Conservation (phyloP, 1,140 invertebrate species). For the Rhynchophorus ferrugineus region DNA sequence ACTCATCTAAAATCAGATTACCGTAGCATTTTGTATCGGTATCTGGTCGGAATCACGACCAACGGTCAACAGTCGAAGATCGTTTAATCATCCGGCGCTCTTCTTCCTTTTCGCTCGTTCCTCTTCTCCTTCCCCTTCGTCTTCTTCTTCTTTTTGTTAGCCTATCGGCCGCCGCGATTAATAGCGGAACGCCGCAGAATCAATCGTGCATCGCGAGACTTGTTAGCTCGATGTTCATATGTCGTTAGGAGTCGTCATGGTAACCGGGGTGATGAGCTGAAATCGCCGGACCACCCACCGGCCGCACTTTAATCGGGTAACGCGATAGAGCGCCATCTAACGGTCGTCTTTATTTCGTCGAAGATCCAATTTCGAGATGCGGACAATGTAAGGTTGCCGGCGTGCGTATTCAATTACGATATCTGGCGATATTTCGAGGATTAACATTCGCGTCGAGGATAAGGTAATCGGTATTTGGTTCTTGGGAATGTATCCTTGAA, state of each 20-base stretch:
- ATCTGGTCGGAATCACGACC: too few species aligned
- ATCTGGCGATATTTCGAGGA: too few species aligned
- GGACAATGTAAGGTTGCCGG: background rate
- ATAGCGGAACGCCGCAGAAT: constrained; percentile 3
- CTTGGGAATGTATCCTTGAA: too few species aligned
- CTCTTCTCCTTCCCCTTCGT: background rate
- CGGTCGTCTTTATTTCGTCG: background rate
- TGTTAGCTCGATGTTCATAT: constrained; percentile 3
- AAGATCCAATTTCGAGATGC: background rate
- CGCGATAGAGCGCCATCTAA: background rate
- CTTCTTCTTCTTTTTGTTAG: constrained; percentile 2
- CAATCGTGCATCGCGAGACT: constrained; percentile 5
- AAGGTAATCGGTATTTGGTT: too few species aligned
- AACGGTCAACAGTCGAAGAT: too few species aligned
- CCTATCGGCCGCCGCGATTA: background rate
- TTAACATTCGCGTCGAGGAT: too few species aligned
- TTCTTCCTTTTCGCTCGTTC: background rate
- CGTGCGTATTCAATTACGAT: background rate
- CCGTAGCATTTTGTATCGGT: too few species aligned
- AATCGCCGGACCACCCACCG: constrained; percentile 1
- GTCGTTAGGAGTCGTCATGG: constrained; percentile 4
- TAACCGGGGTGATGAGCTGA: constrained; percentile 1
- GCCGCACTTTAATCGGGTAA: background rate
- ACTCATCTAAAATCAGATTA: too few species aligned
- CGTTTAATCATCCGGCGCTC: too few species aligned